Evolutionary conservation across 2,888 invertebrate species (phyloP), one percentile per base, ranked within the genome.

Genomic region (Macropis europaea): DNA sequence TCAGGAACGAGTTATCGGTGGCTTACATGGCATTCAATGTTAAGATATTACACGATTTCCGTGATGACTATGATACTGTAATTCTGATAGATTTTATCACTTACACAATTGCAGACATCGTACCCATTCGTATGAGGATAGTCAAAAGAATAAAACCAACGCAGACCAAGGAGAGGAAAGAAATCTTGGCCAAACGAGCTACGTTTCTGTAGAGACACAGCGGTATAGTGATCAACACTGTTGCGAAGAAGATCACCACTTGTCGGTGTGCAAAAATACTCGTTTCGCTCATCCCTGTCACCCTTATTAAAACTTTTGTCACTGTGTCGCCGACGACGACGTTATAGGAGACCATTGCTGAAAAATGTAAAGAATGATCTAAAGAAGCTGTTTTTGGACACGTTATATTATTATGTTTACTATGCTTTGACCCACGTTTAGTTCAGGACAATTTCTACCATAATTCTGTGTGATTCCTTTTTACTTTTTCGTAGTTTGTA

Each of bases 291-390:
- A 93, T 90, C 52, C 92, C 92, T 11, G 94, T 93, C 53, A 96
- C 91, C 72, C 95, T 91, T n/a, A 94, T 92, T 61, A 96, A 91
- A 15, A 96, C 95, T 90, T 96, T 96, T 13, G 96, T 96, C 42
- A 96, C 92, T 0, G 96, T 96, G 87, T 97, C 96, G 17, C 96
- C 96, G 28, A 96, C 96, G 17, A 96, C 96, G 15, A 96, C 94
- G 89, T 96, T 96, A 90, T 96, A 96, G 63, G 96, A 96, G 67
- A 96, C 95, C 96, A 96, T 96, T 6, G 96, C 96, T 96, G 91
- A 2, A 83, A 76, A n/a, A 9, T 9, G 38, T 28, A 64, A 34
- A 17, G 38, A 47, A 42, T 11, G n/a, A 5, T 52, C 19, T 9
- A 24, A 28, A 17, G 30, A n/a, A 1, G 34, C 34, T 32, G 34